phyloP scores from a whole-genome alignment of 1,140 invertebrate genomes.

The Goniozus legneri region DNA sequence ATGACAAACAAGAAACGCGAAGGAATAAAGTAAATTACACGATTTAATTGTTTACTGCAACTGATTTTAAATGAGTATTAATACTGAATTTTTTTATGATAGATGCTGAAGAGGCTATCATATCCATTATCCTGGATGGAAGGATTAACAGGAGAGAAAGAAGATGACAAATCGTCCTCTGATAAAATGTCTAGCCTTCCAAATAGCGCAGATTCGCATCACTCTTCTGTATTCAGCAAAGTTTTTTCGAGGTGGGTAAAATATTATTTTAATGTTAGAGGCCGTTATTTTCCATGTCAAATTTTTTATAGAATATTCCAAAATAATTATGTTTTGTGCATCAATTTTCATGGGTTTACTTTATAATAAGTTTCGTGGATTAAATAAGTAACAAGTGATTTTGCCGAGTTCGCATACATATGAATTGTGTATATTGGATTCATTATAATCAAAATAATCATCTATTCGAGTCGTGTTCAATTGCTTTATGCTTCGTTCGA shows the following conservation, averaged over 20 bases:
- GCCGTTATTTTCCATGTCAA: neutral
- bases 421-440: too few relatives aligned
- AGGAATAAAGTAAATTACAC: conserved; percentile 56
- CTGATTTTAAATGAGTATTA: neutral
- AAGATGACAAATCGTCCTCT: conserved; percentile 51
- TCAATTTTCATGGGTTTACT: too few relatives aligned
- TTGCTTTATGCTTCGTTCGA: too few relatives aligned
- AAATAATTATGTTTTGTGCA: too few relatives aligned
- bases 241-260: conserved; percentile 78
- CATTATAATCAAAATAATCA: too few relatives aligned
- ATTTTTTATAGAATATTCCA: neutral
- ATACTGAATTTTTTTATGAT: too few relatives aligned
- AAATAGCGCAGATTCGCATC: conserved; percentile 65
- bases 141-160: conserved; percentile 70
- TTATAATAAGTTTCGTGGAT: too few relatives aligned
- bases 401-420: too few relatives aligned
- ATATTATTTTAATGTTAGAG: neutral
- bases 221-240: conserved; percentile 78
- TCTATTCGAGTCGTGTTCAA: too few relatives aligned
- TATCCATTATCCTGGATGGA: conserved; percentile 93
- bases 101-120: conserved; percentile 87
- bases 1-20: conserved; percentile 55
- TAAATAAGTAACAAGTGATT: too few relatives aligned
- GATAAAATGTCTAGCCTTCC: conserved; percentile 57
- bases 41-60: too few relatives aligned